phyloP scores from a whole-genome alignment of 2,797 vertebrate genomes.

The Loriculus beryllinus region DNA sequence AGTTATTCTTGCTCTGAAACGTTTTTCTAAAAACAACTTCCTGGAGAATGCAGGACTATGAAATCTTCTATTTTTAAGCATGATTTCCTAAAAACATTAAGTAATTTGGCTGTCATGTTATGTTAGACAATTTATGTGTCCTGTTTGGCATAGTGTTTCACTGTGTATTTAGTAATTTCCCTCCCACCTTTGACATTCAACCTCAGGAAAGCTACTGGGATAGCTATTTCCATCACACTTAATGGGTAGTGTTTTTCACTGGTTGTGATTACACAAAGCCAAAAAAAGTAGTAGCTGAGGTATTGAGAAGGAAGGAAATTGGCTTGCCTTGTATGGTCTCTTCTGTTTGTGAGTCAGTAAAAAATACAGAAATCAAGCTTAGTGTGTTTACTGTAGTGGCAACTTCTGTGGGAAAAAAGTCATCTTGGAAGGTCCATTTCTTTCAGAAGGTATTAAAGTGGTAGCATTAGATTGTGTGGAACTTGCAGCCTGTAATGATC shows the following conservation, averaged over 20 bases:
- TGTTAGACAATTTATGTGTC: not conserved
- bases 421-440: not conserved
- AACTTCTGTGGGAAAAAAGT: not conserved
- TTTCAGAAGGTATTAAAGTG: not conserved
- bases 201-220: not conserved
- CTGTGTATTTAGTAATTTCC: not conserved
- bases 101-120: not conserved
- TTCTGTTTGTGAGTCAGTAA: not conserved
- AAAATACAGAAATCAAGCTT: not conserved
- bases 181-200: not conserved
- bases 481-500: not conserved
- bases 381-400: not conserved
- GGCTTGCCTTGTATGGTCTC: not conserved
- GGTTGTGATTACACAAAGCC: not conserved
- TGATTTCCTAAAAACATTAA: constrained; percentile 10
- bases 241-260: not conserved
- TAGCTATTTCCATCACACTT: not conserved
- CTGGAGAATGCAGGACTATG: not conserved
- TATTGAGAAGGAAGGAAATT: not conserved
- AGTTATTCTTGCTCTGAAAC: constrained; percentile 9
- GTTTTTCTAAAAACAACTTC: not conserved
- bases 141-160: not conserved
- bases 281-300: not conserved
- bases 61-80: constrained; percentile 2
- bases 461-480: not conserved